Conservation (phyloP, 2,113 vertebrate genomes). For the Paedocypris sp. region DNA sequence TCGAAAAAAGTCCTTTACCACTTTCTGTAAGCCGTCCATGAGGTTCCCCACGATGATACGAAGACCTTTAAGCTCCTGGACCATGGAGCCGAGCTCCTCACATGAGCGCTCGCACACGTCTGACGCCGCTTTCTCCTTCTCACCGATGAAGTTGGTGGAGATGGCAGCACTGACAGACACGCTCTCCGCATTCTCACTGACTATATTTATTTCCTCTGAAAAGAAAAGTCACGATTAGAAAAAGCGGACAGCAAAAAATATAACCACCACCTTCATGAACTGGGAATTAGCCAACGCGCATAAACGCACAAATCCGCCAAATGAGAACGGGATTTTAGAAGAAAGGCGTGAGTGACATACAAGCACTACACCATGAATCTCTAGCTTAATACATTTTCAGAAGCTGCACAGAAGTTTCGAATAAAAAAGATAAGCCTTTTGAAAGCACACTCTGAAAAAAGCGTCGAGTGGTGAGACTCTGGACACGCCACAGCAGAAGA, state of each 20-base stretch:
- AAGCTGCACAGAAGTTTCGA: neutral
- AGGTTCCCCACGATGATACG: slow-evolving; percentile 79
- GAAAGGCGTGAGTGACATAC: no score
- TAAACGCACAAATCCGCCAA: no score
- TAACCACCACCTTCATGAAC: no score
- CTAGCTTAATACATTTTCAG: slow-evolving; percentile 1
- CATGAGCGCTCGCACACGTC: slow-evolving; percentile 90
- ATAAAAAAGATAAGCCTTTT: slow-evolving; percentile 1
- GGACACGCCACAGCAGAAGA: slow-evolving; percentile 22
- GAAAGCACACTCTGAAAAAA: neutral
- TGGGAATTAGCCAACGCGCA: no score
- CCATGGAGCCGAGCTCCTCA: slow-evolving; percentile 81
- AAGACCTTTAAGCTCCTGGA: slow-evolving; percentile 82
- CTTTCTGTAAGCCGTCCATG: slow-evolving; percentile 82
- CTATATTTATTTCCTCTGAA: slow-evolving; percentile 72
- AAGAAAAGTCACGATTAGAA: neutral
- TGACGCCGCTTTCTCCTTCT: slow-evolving; percentile 49
- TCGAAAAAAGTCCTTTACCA: slow-evolving; percentile 57
- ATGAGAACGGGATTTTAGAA: no score
- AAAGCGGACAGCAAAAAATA: no score
- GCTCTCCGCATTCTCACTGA: slow-evolving; percentile 74
- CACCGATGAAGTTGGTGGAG: slow-evolving; percentile 66
- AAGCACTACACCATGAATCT: no score
- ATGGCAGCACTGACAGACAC: slow-evolving; percentile 71
- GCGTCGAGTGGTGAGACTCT: neutral